phyloP scores from a whole-genome alignment of 1,140 invertebrate species.

The Adoxophyes honmai region DNA sequence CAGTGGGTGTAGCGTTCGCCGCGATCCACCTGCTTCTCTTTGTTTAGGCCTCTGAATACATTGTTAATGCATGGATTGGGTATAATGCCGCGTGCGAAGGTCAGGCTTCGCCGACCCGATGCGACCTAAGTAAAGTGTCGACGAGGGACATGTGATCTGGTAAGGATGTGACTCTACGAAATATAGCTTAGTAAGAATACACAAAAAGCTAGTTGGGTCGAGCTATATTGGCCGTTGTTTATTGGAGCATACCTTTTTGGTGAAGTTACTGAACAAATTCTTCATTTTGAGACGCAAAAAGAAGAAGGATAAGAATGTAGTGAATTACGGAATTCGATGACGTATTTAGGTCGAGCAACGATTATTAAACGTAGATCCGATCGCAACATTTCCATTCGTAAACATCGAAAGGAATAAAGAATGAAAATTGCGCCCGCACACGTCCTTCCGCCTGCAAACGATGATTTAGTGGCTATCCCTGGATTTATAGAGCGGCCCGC shows the following conservation, averaged over 20 bases:
- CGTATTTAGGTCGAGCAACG: background rate
- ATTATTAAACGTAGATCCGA: constrained; percentile 16
- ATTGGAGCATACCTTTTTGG: too few relatives aligned
- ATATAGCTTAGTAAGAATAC: constrained; percentile 4
- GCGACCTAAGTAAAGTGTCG: constrained; percentile 15
- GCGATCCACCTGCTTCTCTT: constrained; percentile 52
- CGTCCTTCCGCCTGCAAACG: constrained; percentile 38
- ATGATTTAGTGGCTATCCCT: constrained; percentile 50
- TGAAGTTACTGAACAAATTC: too few relatives aligned
- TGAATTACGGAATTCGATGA: background rate
- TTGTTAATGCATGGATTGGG: constrained; percentile 44
- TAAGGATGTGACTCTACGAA: constrained; percentile 1
- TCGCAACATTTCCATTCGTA: constrained; percentile 33
- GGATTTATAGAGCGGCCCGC: constrained; percentile 43
- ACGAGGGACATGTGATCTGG: constrained; percentile 5
- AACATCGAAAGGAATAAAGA: constrained; percentile 29
- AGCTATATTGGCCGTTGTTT: background rate
- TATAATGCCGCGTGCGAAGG: constrained; percentile 21
- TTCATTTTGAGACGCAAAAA: too few relatives aligned
- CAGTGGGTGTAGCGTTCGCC: constrained; percentile 39
- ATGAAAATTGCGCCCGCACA: constrained; percentile 39
- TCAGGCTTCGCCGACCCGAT: constrained; percentile 16
- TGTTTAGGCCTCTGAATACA: constrained; percentile 50
- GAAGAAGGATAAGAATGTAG: too few relatives aligned
- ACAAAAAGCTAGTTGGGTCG: background rate